Evolutionary conservation across 2,888 invertebrate species (phyloP), one percentile per base, ranked within the genome.

Genomic region (Ochropacha duplaris): DNA sequence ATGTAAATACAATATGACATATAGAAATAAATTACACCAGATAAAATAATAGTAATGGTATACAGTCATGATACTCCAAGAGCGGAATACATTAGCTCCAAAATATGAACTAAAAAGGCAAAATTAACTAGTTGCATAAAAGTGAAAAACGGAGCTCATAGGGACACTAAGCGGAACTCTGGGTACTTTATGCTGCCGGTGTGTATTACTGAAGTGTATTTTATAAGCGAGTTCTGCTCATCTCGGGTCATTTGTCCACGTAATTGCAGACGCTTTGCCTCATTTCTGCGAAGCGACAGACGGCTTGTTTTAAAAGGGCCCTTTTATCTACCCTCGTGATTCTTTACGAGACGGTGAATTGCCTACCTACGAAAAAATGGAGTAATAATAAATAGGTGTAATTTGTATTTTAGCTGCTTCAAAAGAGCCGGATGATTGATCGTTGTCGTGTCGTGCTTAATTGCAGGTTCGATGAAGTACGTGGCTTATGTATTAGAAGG

Each of bases 221-320:
- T 68, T 72, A 74, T 72, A 69, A 75, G 62, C 62, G 69, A 74
- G 68, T 73, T 72, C 61, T 64, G 58, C 70, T 75, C 74, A 72
- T 75, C 74, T 68, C 63, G 28, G 67, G 62, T 70, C 73, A 79
- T 83, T 83, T 80, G 76, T 81, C 71, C 69, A 66, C 71, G 78
- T 82, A 79, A 83, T 82, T 81, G 77, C 73, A 64, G 71, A 62
- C 72, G 60, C 65, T 75, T 68, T 71, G 68, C 65, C 64, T 74
- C 71, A 66, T 71, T 61, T 66, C 61, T 67, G 69, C 65, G 69
- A 71, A 60, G 74, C 68, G 73, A 68, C 73, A 70, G 72, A 65
- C 61, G 68, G 69, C 62, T 70, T 73, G 74, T 76, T 80, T 78
- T 72, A 70, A 79, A 76, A 69, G 61, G 56, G 50, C 58, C 63